These are phyloP conservation scores for Adineta ricciae DNA, from an alignment of 2,888 invertebrate genomes.

Conservation along the genomic window DNA sequence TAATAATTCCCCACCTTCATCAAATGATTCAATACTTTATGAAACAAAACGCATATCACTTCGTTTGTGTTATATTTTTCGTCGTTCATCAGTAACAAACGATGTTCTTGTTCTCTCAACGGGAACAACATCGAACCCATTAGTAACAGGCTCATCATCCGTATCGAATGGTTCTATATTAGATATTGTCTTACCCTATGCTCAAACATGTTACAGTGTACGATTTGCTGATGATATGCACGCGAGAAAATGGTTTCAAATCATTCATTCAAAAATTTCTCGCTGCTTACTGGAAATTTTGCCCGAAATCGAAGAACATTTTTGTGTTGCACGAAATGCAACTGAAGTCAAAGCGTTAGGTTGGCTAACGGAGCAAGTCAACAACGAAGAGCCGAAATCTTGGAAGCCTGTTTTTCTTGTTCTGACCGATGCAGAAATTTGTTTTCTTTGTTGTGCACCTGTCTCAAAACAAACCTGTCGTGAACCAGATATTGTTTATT, in stretches of 20 bases:
- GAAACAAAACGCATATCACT: slow-evolving; percentile 11
- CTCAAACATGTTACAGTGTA: slow-evolving; percentile 20
- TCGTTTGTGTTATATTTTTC: slow-evolving; percentile 15
- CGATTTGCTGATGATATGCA: background rate
- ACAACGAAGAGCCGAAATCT: background rate
- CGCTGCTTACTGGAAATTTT: slow-evolving; percentile 10
- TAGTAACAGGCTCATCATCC: background rate
- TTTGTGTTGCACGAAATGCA: slow-evolving; percentile 50
- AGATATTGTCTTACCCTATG: slow-evolving; percentile 6
- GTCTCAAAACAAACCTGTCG: slow-evolving; percentile 14
- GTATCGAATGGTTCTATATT: background rate
- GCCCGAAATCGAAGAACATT: slow-evolving; percentile 22
- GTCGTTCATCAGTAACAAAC: background rate
- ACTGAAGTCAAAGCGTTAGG: slow-evolving; percentile 69
- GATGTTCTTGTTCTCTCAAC: background rate
- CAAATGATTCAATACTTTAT: background rate
- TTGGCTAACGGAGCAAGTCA: slow-evolving; percentile 61
- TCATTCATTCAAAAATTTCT: slow-evolving; percentile 21
- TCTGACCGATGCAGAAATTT: slow-evolving; percentile 1
- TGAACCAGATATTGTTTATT: background rate
- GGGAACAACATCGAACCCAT: background rate
- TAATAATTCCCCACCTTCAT: background rate
- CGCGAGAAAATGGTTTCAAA: background rate
- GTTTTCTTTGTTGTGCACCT: background rate
- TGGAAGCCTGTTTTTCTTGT: background rate